phyloP scores from a whole-genome alignment of 2,113 vertebrate species.

The Strix uralensis region DNA sequence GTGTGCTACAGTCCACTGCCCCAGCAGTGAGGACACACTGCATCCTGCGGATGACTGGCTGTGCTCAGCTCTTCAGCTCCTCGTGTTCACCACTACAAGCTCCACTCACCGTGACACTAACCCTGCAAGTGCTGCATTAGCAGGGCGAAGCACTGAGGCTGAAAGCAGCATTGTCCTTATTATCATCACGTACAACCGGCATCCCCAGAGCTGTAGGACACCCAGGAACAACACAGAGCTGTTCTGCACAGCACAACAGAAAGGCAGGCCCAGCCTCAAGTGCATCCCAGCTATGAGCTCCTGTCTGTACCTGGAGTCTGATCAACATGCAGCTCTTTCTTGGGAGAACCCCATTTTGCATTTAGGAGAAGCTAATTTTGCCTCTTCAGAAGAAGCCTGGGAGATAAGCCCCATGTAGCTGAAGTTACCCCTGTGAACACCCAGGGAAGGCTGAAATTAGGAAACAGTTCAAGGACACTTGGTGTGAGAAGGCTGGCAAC shows the following conservation, averaged over 20 bases:
- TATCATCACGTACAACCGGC: accelerated
- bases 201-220: neutral
- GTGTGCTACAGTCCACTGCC: accelerated
- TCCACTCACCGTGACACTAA: neutral
- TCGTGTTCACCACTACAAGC: accelerated
- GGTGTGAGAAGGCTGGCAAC: neutral
- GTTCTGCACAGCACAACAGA: neutral
- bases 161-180: neutral
- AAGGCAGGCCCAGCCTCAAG: neutral
- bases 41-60: accelerated
- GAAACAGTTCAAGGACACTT: neutral
- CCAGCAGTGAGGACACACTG: neutral
- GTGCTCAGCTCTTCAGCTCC: neutral
- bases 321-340: neutral
- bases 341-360: neutral
- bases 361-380: neutral
- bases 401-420: neutral
- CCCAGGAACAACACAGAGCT: neutral
- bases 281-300: neutral
- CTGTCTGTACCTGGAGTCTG: neutral
- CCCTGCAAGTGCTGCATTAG: neutral
- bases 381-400: neutral
- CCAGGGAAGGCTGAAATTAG: neutral
- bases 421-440: neutral
- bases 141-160: neutral